phyloP scores from a whole-genome alignment of 2,888 invertebrate genomes.

The Hirtodrosophila confusa region DNA sequence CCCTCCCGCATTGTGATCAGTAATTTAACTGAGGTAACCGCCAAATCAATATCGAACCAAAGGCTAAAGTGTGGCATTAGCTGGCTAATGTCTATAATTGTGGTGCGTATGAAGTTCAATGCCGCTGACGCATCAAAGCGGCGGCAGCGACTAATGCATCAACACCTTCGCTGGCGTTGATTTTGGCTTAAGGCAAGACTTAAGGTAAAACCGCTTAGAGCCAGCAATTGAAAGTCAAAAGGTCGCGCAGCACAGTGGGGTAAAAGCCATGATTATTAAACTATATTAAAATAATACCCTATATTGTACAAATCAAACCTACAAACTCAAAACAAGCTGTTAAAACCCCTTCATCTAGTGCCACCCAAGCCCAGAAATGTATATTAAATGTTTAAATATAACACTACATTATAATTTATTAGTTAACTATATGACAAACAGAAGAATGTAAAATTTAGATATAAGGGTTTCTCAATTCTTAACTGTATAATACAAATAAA shows the following conservation, averaged over 20 bases:
- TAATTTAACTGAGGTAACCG: slow-evolving; percentile 12
- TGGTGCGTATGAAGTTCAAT: slow-evolving; percentile 63
- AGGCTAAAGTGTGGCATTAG: slow-evolving; percentile 31
- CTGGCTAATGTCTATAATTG: slow-evolving; percentile 30
- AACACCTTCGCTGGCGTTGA: slow-evolving; percentile 35
- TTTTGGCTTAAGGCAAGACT: slow-evolving; percentile 31
- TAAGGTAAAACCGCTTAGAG: slow-evolving; percentile 49
- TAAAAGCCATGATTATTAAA: too few species aligned
- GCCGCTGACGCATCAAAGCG: slow-evolving; percentile 30
- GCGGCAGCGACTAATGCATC: slow-evolving; percentile 38
- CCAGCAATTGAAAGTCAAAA: slow-evolving; percentile 45
- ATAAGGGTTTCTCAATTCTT: too few species aligned
- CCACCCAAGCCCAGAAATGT: too few species aligned
- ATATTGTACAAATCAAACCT: too few species aligned
- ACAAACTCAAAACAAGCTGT: too few species aligned
- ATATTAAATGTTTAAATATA: too few species aligned
- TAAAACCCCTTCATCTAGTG: too few species aligned
- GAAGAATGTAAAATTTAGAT: too few species aligned
- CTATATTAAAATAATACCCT: too few species aligned
- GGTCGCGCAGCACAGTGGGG: slow-evolving; percentile 10
- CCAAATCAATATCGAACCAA: slow-evolving; percentile 12
- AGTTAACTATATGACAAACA: too few species aligned
- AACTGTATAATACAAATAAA: too few species aligned
- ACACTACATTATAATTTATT: too few species aligned
- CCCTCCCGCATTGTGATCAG: slow-evolving; percentile 24